Percentiles rank a stretch among this genome's conserved stretches.
These are phyloP conservation scores for Sapajus apella DNA, from an alignment of 2,113 vertebrate genomes.

Conservation along the genomic window DNA sequence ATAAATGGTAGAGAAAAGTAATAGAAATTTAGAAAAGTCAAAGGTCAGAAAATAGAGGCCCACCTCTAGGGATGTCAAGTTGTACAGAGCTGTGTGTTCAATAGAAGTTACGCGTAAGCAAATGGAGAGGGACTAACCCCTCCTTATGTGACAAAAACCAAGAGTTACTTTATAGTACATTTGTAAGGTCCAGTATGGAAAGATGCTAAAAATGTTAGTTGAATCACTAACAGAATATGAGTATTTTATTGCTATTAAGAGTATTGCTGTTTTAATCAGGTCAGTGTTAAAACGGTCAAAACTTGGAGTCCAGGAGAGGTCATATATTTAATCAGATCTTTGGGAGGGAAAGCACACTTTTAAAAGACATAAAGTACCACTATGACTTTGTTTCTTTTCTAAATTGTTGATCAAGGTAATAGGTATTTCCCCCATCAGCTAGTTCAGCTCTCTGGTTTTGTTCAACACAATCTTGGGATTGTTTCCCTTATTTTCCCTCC, in stretches of 20 bases:
- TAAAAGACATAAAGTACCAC: neutral
- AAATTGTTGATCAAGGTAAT: neutral
- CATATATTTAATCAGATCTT: neutral
- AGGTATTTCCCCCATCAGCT: neutral
- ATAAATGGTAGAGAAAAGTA: neutral
- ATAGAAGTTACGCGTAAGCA: neutral
- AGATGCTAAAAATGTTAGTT: neutral
- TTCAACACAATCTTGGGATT: neutral
- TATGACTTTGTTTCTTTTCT: neutral
- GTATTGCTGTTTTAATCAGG: neutral
- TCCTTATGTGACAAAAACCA: neutral
- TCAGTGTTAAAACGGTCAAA: neutral
- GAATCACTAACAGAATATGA: neutral
- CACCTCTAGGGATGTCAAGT: neutral
- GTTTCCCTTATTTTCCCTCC: neutral
- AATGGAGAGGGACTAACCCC: neutral
- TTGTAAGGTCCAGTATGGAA: neutral
- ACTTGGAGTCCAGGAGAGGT: neutral
- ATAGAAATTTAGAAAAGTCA: slow-evolving; percentile 19
- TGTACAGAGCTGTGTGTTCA: neutral
- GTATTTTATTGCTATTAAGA: neutral
- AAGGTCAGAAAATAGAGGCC: neutral
- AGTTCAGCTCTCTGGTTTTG: neutral
- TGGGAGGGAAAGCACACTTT: neutral
- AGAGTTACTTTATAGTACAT: neutral